Conservation (phyloP, 1,140 invertebrate genomes). For the Lamellibrachia luymesi region DNA sequence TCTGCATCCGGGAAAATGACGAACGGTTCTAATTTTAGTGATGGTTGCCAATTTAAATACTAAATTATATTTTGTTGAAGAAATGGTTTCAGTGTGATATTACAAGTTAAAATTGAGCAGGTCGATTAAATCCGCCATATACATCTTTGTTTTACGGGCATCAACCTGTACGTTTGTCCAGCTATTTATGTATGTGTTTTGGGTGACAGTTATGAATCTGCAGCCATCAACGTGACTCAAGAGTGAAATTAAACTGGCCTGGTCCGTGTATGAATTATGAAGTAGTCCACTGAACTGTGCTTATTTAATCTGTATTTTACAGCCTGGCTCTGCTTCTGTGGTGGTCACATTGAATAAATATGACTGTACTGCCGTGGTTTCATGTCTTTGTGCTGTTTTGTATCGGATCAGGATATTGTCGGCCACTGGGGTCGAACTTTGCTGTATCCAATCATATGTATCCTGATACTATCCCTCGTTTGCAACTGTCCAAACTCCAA, state of each 20-base stretch:
- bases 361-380: neutral
- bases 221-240: neutral
- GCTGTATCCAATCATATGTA: no score
- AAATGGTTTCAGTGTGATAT: no score
- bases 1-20: no score
- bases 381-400: neutral
- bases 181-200: neutral
- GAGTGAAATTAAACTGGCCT: neutral
- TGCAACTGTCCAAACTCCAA: no score
- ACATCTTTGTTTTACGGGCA: neutral
- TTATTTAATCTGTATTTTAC: neutral
- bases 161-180: neutral
- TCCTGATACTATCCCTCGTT: no score
- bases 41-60: no score
- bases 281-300: neutral
- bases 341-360: neutral
- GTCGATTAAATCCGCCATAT: neutral
- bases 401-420: neutral
- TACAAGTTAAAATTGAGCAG: neutral
- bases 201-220: neutral
- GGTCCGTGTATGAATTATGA: neutral
- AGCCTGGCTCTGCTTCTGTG: neutral
- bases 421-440: no score
- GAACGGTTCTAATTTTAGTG: no score
- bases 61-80: no score